Conservation (phyloP, 2,888 invertebrate genomes). For the Sthenelais limicola region DNA sequence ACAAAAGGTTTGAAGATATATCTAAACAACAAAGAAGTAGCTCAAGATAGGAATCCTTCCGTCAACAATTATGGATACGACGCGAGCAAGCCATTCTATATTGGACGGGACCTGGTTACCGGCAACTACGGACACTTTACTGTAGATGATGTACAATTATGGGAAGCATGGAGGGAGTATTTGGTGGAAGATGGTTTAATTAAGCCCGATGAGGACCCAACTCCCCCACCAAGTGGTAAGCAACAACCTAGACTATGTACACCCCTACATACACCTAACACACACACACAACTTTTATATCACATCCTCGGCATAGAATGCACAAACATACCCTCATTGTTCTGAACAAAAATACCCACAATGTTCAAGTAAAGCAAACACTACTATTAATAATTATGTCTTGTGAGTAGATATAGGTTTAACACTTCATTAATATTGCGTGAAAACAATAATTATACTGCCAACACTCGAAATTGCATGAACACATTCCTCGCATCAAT, state of each 20-base stretch:
- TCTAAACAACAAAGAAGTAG: constrained; percentile 58
- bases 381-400: not conserved
- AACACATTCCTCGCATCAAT: too few species aligned
- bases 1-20: constrained; percentile 63
- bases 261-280: too few species aligned
- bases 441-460: too few species aligned
- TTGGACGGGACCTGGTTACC: constrained; percentile 58
- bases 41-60: constrained; percentile 2
- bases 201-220: constrained; percentile 2
- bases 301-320: not conserved
- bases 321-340: not conserved
- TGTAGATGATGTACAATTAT: constrained; percentile 64
- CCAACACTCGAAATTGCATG: too few species aligned
- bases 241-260: too few species aligned
- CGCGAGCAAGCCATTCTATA: constrained; percentile 51
- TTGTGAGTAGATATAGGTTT: too few species aligned
- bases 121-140: constrained; percentile 56
- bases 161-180: constrained; percentile 54
- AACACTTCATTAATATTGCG: too few species aligned
- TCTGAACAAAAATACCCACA: not conserved
- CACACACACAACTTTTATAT: too few species aligned
- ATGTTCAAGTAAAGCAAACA: not conserved
- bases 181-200: constrained; percentile 46
- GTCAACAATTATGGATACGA: not conserved
- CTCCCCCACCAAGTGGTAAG: constrained; percentile 15